Percentiles rank a stretch among this genome's conserved stretches.
These are phyloP conservation scores for Drosophila limbata DNA, from an alignment of 2,888 invertebrate genomes.

Conservation along the genomic window DNA sequence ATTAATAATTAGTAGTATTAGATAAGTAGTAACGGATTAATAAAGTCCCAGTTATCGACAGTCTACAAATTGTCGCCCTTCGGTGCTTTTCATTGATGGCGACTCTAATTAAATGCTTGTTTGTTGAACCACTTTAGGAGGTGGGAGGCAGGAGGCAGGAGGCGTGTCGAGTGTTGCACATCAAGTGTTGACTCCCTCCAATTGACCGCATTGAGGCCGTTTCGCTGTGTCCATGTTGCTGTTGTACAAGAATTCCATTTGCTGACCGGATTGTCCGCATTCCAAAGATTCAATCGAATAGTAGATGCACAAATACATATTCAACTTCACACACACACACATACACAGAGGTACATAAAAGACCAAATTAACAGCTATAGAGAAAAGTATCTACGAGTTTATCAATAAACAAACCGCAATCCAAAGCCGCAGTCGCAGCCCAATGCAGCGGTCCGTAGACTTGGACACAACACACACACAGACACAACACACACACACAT, in stretches of 20 bases:
- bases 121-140: slow-evolving; percentile 23
- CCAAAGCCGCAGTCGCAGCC: slow-evolving; percentile 56
- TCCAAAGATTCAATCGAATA: slow-evolving; percentile 79
- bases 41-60: slow-evolving; percentile 21
- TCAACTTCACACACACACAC: slow-evolving; percentile 23
- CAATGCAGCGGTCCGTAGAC: slow-evolving; percentile 52
- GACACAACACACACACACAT: slow-evolving; percentile 9
- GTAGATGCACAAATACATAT: slow-evolving; percentile 51
- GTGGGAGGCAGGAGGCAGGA: not conserved
- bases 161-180: slow-evolving; percentile 40
- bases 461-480: slow-evolving; percentile 31
- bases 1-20: not conserved
- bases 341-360: slow-evolving; percentile 57
- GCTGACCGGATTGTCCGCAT: slow-evolving; percentile 83
- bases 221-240: slow-evolving; percentile 56
- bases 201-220: slow-evolving; percentile 69
- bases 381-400: slow-evolving; percentile 71
- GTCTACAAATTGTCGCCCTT: slow-evolving; percentile 19
- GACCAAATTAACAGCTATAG: slow-evolving; percentile 81
- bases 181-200: slow-evolving; percentile 68
- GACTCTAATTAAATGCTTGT: slow-evolving; percentile 49
- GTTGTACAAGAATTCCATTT: slow-evolving; percentile 80
- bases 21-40: too few relatives aligned
- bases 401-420: slow-evolving; percentile 78
- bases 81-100: slow-evolving; percentile 41